Evolutionary conservation across 2,888 invertebrate genomes (phyloP), one percentile per base, ranked within the genome.

Genomic region (Lottia gigantea): DNA sequence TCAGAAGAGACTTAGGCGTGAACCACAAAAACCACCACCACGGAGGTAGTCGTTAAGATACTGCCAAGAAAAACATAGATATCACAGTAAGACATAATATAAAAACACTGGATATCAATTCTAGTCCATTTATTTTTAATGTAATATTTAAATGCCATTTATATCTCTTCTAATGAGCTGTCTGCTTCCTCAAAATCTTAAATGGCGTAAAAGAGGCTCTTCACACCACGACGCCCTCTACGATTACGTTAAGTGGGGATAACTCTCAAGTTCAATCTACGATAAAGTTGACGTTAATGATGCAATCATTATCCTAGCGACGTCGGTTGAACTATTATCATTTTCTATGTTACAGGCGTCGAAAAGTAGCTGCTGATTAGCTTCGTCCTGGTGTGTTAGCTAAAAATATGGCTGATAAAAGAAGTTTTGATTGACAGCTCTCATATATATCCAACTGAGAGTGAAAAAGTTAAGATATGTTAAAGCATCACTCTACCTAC

Each of bases 201-300:
- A 40, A 40, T 40, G 40, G 40, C 40, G 40, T 40, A 40, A 40
- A 40, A 40, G 40, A 40, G 40, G 40, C 40, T 40, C 40, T 40
- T 40, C 40, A 40, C 40, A 40, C 40, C 40, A 40, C 40, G 55
- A 55, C 55, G 19, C 55, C 55, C 55, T 55, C 55, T 23, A 55
- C 55, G 55, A 55, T 55, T 55, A 55, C 19, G 23, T 23, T 55
- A 55, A 55, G 55, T 55, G 55, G 55, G 23, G 55, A 55, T 55
- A 55, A 55, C 55, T 55, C 55, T 55, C 55, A 55, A 40, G 55
- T 55, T 55, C 55, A 55, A 55, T 19, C 23, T 55, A 19, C 19
- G 55, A 55, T 55, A 55, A 55, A 55, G 55, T 55, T 55, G 55
- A 55, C 55, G 55, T 55, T 55, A 55, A 55, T 55, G 55, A 55